Evolutionary conservation across 2,113 vertebrate species (phyloP).

Genomic region (Tetrax tetrax): DNA sequence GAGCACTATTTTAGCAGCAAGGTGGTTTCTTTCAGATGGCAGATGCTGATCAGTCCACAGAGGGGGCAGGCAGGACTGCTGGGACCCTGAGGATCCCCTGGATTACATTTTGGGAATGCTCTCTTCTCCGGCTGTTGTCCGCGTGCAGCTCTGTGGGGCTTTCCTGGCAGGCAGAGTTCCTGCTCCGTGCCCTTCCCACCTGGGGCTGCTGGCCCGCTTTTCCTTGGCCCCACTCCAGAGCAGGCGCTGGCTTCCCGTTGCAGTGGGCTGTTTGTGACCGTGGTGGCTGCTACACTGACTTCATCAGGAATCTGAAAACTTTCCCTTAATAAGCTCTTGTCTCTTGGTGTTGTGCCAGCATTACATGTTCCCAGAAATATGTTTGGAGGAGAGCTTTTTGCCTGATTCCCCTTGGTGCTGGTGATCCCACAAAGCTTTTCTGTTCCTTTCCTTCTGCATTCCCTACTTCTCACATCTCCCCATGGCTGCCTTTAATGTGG

Average conservation of each 20-base stretch:
- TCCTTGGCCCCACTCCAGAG: neutral
- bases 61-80: neutral
- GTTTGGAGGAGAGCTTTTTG: slow-evolving; percentile 10
- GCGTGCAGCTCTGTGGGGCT: rapidly evolving
- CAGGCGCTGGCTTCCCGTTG: neutral
- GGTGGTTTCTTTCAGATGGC: neutral
- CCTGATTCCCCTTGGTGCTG: neutral
- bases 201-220: neutral
- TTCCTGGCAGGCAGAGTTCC: neutral
- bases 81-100: neutral
- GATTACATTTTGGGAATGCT: neutral
- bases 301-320: neutral
- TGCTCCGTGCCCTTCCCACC: neutral
- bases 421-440: neutral
- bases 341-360: neutral
- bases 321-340: slow-evolving; percentile 24
- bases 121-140: neutral
- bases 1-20: neutral
- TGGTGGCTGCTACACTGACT: neutral
- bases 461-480: neutral
- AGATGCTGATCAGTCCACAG: neutral
- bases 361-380: slow-evolving; percentile 50
- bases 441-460: neutral
- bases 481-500: neutral
- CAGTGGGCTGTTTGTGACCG: neutral